Evolutionary conservation across 2,797 vertebrate genomes (phyloP).

Genomic region (Anguilla pacifica): DNA sequence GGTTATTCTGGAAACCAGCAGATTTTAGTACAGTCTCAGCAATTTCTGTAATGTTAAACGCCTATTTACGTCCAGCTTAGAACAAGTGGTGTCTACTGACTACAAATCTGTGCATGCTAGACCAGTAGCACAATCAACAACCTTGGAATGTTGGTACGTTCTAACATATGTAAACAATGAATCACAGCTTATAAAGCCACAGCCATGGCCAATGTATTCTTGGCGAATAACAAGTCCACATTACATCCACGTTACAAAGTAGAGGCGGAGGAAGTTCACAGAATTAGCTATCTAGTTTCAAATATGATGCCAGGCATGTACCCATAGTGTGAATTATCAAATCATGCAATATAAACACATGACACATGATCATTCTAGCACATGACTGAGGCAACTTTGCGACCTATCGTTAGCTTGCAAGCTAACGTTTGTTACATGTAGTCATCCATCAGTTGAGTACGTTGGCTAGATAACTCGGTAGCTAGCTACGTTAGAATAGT

Average conservation of each 20-base stretch:
- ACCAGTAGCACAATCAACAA: neutral
- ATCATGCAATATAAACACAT: neutral
- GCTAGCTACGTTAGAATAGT: neutral
- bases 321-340: neutral
- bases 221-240: neutral
- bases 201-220: neutral
- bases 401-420: slow-evolving; percentile 25
- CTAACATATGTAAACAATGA: neutral
- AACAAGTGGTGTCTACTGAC: neutral
- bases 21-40: neutral
- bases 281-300: neutral
- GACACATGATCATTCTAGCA: slow-evolving; percentile 21
- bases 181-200: neutral
- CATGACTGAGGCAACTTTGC: slow-evolving; percentile 27
- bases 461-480: neutral
- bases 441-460: neutral
- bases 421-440: slow-evolving; percentile 34
- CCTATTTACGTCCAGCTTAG: neutral
- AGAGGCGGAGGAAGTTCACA: neutral
- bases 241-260: neutral
- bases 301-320: neutral
- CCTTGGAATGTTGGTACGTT: neutral
- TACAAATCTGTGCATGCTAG: neutral
- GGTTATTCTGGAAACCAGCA: neutral
- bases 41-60: neutral